phyloP scores from a whole-genome alignment of 1,140 invertebrate genomes.

The Lordiphosa mommai region DNA sequence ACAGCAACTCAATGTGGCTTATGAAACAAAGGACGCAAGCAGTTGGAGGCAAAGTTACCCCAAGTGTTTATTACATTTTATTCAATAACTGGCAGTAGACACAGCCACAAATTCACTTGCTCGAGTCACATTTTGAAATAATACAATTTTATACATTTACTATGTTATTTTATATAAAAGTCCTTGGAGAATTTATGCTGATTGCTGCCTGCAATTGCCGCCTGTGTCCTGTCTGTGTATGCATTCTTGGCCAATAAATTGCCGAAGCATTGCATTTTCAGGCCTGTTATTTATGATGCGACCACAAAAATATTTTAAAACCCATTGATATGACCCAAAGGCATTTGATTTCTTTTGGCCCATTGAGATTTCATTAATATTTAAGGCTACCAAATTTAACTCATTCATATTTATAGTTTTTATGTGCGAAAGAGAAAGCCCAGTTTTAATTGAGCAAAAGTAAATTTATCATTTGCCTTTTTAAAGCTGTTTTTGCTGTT shows the following conservation, averaged over 20 bases:
- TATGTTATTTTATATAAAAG: background rate
- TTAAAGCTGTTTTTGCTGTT: too few species aligned
- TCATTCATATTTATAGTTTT: constrained; percentile 34
- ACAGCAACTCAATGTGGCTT: constrained; percentile 74
- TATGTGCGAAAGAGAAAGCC: background rate
- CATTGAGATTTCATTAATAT: constrained; percentile 38
- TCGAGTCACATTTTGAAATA: constrained; percentile 60
- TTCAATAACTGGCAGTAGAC: constrained; percentile 54
- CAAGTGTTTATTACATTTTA: constrained; percentile 78
- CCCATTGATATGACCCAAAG: constrained; percentile 49
- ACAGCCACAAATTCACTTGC: constrained; percentile 19
- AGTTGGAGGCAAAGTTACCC: constrained; percentile 58
- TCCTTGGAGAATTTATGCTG: constrained; percentile 61
- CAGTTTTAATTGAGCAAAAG: too few species aligned
- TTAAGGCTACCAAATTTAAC: constrained; percentile 19
- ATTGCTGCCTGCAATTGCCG: constrained; percentile 34
- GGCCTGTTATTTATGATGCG: constrained; percentile 64
- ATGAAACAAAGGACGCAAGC: constrained; percentile 30
- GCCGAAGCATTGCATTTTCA: constrained; percentile 62
- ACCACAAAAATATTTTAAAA: constrained; percentile 66
- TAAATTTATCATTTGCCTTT: too few species aligned
- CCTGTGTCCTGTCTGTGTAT: constrained; percentile 10
- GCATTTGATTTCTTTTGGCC: constrained; percentile 32
- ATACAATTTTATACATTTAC: constrained; percentile 66
- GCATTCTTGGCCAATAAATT: constrained; percentile 57